Evolutionary conservation across 2,797 vertebrate genomes (phyloP), one percentile per base, ranked within the genome.

Genomic region (Propithecus perrieri): DNA sequence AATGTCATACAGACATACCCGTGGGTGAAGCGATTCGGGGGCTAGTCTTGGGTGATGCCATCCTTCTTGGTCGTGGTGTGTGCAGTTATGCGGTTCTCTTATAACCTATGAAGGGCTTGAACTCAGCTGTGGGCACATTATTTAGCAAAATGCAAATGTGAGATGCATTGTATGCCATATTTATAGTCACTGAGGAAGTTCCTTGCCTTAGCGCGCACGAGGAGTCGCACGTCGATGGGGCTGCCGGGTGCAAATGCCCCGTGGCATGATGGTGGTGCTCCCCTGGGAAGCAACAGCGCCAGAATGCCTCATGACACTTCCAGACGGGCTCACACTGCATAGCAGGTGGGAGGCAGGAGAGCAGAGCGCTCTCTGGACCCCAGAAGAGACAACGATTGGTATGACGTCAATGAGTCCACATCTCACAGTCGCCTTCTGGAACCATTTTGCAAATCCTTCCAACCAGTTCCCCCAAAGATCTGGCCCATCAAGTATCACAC

Each of bases 211-310:
- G 26, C 0, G 3, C 1, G 1, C n/a, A 15, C 18, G 9, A 53
- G 33, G 53, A 84, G 38, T 33, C 11, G 35, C 11, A 0, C 15
- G 30, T 43, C 53, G 15, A 0, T 8, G 72, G 72, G 7, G 20
- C 50, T 46, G 35, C 22, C 4, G 28, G n/a, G 8, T 43, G 5
- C n/a, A 71, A 6, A 4, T n/a, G 72, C 75, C n/a, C 61, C 53
- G 0, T 12, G 0, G 0, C 28, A 3, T 8, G 80, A 15, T 2
- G 41, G 57, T 5, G 35, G 10, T 41, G 0, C 15, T 41, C 33
- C 15, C 33, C 24, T 30, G 71, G 41, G 30, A 83, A 55, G 22
- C 20, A 17, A 26, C 4, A 10, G 2, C 33, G 13, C 43, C 7
- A 12, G 15, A 12, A 7, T 10, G 33, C 57, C 85, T 48, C 7